A percentile compares a stretch with the other conserved stretches of the same genome.
Conservation (phyloP, 2,113 vertebrate genomes). For the Lichenostomus cassidix region DNA sequence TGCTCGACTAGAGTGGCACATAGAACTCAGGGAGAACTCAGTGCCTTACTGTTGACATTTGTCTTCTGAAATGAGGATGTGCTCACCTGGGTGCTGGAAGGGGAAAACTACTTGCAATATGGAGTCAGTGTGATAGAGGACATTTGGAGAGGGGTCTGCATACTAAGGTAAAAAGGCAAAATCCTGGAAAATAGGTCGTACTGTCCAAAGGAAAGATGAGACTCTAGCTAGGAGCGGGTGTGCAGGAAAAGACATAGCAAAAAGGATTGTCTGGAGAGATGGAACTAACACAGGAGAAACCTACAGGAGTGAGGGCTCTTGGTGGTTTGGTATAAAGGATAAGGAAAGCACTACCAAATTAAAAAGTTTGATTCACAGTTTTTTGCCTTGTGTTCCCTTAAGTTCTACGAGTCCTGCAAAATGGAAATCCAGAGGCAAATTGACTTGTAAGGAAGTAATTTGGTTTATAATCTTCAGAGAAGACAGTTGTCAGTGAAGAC, state of each 20-base stretch:
- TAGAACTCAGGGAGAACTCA: background rate
- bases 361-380: background rate
- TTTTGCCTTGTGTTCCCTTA: background rate
- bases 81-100: background rate
- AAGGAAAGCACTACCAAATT: background rate
- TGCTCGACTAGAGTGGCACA: accelerated
- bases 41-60: accelerated
- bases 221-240: background rate
- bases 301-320: background rate
- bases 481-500: background rate
- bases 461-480: background rate
- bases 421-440: background rate
- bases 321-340: background rate
- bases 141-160: background rate
- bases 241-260: accelerated
- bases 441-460: background rate
- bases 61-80: background rate
- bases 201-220: background rate
- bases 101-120: background rate
- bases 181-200: background rate
- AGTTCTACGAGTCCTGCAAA: background rate
- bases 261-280: background rate
- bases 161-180: background rate
- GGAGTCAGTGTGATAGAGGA: background rate
- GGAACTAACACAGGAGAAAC: background rate